Evolutionary conservation across 1,140 invertebrate genomes (phyloP).

Genomic region (Aethina tumida): DNA sequence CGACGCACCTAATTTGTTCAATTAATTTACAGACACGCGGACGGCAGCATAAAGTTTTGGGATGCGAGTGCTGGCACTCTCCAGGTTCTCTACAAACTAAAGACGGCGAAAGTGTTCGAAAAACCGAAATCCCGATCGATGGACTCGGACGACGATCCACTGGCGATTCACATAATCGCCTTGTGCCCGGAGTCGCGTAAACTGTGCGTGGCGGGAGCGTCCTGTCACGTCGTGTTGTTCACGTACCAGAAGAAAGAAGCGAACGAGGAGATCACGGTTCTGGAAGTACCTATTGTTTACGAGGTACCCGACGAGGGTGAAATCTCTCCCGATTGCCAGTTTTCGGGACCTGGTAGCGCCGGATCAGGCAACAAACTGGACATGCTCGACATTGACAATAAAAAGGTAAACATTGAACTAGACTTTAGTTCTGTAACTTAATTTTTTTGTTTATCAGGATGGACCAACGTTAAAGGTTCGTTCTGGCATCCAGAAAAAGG

Average conservation of each 20-base stretch:
- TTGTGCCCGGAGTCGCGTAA: constrained; percentile 88
- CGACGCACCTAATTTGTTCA: constrained; percentile 10
- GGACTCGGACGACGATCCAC: constrained; percentile 67
- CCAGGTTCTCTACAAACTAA: constrained; percentile 94
- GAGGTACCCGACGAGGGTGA: constrained; percentile 72
- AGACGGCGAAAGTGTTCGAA: constrained; percentile 93
- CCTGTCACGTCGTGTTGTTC: constrained; percentile 89
- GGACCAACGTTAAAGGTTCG: constrained; percentile 57
- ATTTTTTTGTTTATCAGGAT: constrained; percentile 16
- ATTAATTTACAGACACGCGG: constrained; percentile 68
- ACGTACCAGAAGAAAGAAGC: constrained; percentile 89
- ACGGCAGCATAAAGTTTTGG: constrained; percentile 96
- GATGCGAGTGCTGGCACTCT: constrained; percentile 88
- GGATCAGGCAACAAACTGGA: constrained; percentile 38
- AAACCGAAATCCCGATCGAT: constrained; percentile 44
- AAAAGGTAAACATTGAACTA: constrained; percentile 38
- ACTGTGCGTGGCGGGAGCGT: constrained; percentile 79
- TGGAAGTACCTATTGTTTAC: constrained; percentile 83
- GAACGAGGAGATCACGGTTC: constrained; percentile 67
- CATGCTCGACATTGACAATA: constrained; percentile 46
- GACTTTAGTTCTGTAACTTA: constrained; percentile 4
- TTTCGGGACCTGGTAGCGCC: constrained; percentile 48
- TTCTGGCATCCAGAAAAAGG: constrained; percentile 65
- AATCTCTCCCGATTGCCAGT: constrained; percentile 66
- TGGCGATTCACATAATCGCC: constrained; percentile 87